A percentile compares a stretch with the other conserved stretches of the same genome.
These are phyloP conservation scores for Chrysolophus pictus DNA, from an alignment of 2,797 vertebrate species.

Conservation along the genomic window DNA sequence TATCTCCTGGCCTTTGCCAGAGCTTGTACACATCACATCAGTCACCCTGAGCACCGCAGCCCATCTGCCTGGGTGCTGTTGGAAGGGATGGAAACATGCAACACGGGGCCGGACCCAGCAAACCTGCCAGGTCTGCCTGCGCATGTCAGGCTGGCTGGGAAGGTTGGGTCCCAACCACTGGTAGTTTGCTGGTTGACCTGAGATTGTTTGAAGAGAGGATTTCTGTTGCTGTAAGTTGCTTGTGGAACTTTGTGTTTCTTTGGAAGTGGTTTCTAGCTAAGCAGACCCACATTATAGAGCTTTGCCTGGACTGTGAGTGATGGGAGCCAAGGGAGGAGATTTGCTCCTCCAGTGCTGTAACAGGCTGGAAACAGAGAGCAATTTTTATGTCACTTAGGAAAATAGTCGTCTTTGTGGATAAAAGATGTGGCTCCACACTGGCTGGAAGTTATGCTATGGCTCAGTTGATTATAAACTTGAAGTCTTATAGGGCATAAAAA, in stretches of 20 bases:
- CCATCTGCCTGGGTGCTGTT: neutral
- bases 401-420: neutral
- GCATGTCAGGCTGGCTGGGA: neutral
- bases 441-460: constrained; percentile 1
- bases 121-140: neutral
- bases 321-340: neutral
- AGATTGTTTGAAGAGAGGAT: neutral
- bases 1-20: neutral
- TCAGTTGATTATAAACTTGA: neutral
- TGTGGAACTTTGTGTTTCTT: neutral
- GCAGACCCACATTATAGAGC: rapidly evolving
- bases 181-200: neutral
- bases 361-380: neutral
- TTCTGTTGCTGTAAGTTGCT: neutral
- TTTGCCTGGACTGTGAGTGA: neutral
- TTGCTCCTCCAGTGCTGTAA: neutral
- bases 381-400: neutral
- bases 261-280: neutral
- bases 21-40: rapidly evolving
- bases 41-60: neutral
- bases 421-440: neutral
- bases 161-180: neutral
- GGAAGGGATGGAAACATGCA: neutral
- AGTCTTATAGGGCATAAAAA: neutral
- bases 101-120: neutral